These are phyloP conservation scores for Hydrozoanthus tunicans DNA, from an alignment of 64 coral and sea anemone species.

Conservation along the genomic window DNA sequence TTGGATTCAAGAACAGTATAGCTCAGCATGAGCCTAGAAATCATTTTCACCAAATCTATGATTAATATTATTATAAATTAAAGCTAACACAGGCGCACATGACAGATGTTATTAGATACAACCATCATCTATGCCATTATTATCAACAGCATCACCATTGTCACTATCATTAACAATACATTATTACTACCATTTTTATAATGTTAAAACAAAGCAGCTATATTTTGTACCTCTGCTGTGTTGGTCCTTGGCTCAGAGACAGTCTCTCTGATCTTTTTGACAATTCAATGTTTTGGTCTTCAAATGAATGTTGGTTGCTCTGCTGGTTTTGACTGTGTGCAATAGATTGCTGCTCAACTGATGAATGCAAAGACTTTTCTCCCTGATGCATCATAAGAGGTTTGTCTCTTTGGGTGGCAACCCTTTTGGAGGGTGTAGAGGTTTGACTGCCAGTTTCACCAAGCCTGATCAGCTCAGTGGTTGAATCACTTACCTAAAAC, in stretches of 20 bases:
- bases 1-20: too few species aligned
- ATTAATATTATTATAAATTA: too few species aligned
- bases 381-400: not conserved
- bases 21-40: too few species aligned
- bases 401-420: not conserved
- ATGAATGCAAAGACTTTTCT: not conserved
- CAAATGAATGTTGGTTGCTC: not conserved
- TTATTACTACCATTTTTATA: too few species aligned
- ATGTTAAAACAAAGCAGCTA: not conserved
- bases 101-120: too few species aligned
- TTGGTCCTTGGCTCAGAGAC: not conserved
- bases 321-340: not conserved
- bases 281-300: not conserved
- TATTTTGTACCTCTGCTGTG: not conserved
- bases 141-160: too few species aligned
- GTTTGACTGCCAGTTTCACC: constrained; percentile 51
- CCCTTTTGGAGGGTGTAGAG: constrained; percentile 2
- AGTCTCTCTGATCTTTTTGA: constrained; percentile 6
- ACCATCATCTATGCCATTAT: too few species aligned
- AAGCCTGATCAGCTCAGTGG: constrained; percentile 80
- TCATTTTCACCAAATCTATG: too few species aligned
- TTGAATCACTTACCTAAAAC: constrained; percentile 78
- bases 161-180: too few species aligned
- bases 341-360: not conserved
- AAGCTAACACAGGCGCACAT: too few species aligned